Evolutionary conservation across 1,140 invertebrate genomes (phyloP), one percentile per base, ranked within the genome.

Genomic region (Megalopta genalis): DNA sequence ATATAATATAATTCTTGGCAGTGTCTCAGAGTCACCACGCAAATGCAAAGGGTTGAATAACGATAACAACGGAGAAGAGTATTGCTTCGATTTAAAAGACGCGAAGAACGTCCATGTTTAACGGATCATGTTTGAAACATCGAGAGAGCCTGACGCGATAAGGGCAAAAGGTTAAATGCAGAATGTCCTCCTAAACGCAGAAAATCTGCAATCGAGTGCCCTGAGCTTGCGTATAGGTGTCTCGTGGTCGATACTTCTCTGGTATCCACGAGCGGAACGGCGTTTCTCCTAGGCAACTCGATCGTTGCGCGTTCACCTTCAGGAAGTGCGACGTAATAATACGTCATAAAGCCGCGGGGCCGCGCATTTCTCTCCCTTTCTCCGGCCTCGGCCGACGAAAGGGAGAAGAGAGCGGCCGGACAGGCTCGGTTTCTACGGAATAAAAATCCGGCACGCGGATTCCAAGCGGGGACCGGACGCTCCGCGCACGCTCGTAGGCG

Each of bases 271-370:
- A 25, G 1, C 10, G 54, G 32, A 54, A 21, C n/a, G n/a, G 18
- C 32, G 32, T 75, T 68, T 18, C 60, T 23, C 46, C 27, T 4
- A 1, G 18, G 21, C 6, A 37, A 18, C 63, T 18, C 63, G 64
- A 16, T 49, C 65, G 52, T 10, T 39, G 49, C n/a, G 32, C 59
- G 42, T 37, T 52, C n/a, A 23, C 42, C 27, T 71, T 65, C 12
- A 18, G 76, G n/a, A 52, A 72, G 60, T n/a, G 37, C 59, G n/a
- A 78, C 59, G 76, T 57, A 72, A 72, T 65, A 57, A 64, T 64
- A 72, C 69, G 76, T 72, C 49, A 59, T 46, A 78, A 39, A 78
- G 60, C 63, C 39, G 54, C 39, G 39, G 54, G 6, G 54, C 39
- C 14, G 18, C 71, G 37, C 37, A 27, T 32, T 60, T 14, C 52